Evolutionary conservation across 2,113 vertebrate genomes (phyloP).

Genomic region (Daboia siamensis): DNA sequence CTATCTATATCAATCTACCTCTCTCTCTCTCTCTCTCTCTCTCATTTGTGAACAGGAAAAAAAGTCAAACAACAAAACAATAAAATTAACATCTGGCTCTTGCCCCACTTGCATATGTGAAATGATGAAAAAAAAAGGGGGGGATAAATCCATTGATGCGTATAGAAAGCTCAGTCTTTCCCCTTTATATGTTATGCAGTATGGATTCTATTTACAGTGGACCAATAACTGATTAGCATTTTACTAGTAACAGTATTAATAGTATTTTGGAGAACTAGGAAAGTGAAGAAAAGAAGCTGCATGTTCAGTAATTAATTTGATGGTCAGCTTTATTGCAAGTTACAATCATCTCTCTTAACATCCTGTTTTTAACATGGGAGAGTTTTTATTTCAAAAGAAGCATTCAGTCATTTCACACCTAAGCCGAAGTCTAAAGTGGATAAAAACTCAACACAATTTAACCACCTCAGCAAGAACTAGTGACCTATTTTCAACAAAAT

Average conservation of each 20-base stretch:
- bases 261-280: neutral
- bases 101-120: neutral
- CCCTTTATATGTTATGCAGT: neutral
- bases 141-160: neutral
- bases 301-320: neutral
- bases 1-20: too few relatives aligned
- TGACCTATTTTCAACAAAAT: conserved; percentile 3
- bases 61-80: neutral
- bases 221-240: neutral
- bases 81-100: neutral
- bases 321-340: neutral
- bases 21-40: neutral
- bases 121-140: neutral
- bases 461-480: neutral
- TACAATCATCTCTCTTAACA: neutral
- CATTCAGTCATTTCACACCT: neutral
- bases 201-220: neutral
- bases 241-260: neutral
- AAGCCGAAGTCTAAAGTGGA: neutral
- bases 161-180: neutral
- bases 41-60: neutral
- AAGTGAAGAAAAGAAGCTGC: neutral
- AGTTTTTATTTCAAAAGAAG: neutral
- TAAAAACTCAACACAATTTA: neutral
- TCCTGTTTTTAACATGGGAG: neutral